These are phyloP conservation scores for Batillaria attramentaria DNA, from an alignment of 1,140 invertebrate species.

Conservation along the genomic window DNA sequence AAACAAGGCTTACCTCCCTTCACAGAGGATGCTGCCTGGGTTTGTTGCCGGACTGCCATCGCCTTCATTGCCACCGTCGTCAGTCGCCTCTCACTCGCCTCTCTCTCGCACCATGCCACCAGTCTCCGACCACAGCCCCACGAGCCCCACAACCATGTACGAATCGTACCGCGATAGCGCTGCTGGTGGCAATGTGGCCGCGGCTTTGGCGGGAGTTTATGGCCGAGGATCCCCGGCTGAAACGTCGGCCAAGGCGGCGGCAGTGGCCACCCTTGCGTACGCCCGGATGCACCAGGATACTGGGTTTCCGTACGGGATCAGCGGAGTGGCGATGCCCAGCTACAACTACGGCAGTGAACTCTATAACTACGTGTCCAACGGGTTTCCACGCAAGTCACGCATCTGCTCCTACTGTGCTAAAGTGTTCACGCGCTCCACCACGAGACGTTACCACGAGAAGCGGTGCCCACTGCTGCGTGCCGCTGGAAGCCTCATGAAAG, in stretches of 20 bases:
- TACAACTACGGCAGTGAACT: slow-evolving; percentile 64
- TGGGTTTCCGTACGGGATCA: slow-evolving; percentile 65
- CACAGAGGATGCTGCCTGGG: slow-evolving; percentile 21
- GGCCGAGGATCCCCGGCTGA: slow-evolving; percentile 22
- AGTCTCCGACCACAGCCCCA: not conserved
- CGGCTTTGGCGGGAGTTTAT: slow-evolving; percentile 16
- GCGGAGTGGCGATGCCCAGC: slow-evolving; percentile 64
- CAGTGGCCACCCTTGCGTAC: slow-evolving; percentile 23
- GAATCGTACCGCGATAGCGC: slow-evolving; percentile 15
- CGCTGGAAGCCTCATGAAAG: slow-evolving; percentile 55
- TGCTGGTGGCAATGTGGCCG: not conserved
- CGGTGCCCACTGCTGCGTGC: slow-evolving; percentile 62
- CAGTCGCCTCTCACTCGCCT: not conserved
- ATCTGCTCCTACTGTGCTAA: slow-evolving; percentile 66
- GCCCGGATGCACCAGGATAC: slow-evolving; percentile 18
- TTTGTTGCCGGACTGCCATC: not conserved
- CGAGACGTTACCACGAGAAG: slow-evolving; percentile 66
- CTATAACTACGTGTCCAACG: slow-evolving; percentile 66
- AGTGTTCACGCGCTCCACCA: slow-evolving; percentile 67
- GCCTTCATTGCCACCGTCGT: not conserved
- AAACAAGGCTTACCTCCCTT: slow-evolving; percentile 36
- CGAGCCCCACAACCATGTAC: not conserved
- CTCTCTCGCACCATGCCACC: not conserved
- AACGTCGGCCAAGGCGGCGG: not conserved
- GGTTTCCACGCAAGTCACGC: slow-evolving; percentile 65